Evolutionary conservation across 2,113 vertebrate species (phyloP), one percentile per base, ranked within the genome.

Genomic region (Rhombomys opimus): DNA sequence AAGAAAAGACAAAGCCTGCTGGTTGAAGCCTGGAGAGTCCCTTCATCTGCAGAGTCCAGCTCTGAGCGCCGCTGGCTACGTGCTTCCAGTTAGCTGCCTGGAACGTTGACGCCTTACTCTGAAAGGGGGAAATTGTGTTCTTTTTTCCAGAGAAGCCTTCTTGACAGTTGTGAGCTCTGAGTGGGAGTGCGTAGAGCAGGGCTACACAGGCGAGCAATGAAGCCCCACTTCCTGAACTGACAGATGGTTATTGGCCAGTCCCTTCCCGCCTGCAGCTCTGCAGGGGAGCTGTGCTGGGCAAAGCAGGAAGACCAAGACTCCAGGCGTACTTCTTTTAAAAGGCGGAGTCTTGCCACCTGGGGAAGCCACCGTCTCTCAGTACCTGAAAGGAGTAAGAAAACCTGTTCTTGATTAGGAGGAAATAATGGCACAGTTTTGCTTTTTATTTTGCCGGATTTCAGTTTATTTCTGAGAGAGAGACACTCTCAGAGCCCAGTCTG

Each of bases 381-480:
- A 75, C 80, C 96, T 97, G 94, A 97, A 96, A 96, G 96, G 95
- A 95, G 95, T 84, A 90, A 96, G 91, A 91, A 90, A 95, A 98
- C 97, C 94, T 59, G 63, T 96, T 98, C 96, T 95, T 32, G 35
- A 92, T 94, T 95, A 91, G 54, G 90, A 95, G 93, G 95, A 93
- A 4, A 97, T 97, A 96, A 97, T 93, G 95, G 25, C 68, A 90
- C 61, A 6, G 1, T 61, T 82, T 50, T 22, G 10, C 22, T 59
- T n/a, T 18, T 6, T 2, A 17, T 32, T 8, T 4, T 15, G 9
- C 1, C 5, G 10, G 32, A 54, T 38, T 15, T 81, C 13, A 32
- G 12, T 59, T 59, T 81, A 5, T n/a, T 57, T 80, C 23, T 82
- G 80, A n/a, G 70, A 9, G 35, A 63, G 59, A 84, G n/a, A 63